These are phyloP conservation scores for Ceratothoa steindachneri DNA, from an alignment of 2,888 invertebrate genomes.

Conservation along the genomic window DNA sequence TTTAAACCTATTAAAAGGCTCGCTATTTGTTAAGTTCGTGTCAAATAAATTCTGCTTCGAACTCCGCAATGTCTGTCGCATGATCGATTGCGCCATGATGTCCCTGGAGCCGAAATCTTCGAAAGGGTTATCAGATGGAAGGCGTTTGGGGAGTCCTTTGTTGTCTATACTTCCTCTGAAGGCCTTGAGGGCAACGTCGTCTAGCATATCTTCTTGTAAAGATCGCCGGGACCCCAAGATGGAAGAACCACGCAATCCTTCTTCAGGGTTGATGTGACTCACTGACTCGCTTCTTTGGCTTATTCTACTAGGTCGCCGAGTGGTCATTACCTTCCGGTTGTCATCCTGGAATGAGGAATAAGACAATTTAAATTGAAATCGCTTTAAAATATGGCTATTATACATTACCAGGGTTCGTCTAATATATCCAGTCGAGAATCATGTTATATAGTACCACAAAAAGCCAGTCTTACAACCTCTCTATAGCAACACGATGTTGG, in stretches of 20 bases:
- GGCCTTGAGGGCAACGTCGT: background rate
- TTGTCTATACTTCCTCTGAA: background rate
- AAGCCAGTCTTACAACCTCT: too few species aligned
- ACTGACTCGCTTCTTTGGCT: background rate
- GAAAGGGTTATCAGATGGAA: background rate
- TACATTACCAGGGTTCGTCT: too few species aligned
- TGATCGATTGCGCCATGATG: slow-evolving; percentile 45
- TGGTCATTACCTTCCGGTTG: background rate
- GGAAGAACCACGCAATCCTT: too few species aligned
- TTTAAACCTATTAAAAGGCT: slow-evolving; percentile 21
- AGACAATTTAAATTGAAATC: background rate
- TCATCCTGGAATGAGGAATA: background rate
- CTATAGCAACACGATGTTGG: too few species aligned
- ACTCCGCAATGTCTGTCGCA: slow-evolving; percentile 28
- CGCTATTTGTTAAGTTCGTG: background rate
- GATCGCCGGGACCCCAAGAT: background rate
- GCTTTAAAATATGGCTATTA: too few species aligned
- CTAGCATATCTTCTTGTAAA: background rate
- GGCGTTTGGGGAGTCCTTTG: background rate
- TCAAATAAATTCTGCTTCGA: slow-evolving; percentile 36
- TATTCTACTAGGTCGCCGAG: background rate
- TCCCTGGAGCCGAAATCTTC: slow-evolving; percentile 21
- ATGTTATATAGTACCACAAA: too few species aligned
- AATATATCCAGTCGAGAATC: too few species aligned
- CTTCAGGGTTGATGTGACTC: too few species aligned